These are phyloP conservation scores for Strigamia transsilvanica DNA, from an alignment of 2,888 invertebrate genomes.

Conservation along the genomic window DNA sequence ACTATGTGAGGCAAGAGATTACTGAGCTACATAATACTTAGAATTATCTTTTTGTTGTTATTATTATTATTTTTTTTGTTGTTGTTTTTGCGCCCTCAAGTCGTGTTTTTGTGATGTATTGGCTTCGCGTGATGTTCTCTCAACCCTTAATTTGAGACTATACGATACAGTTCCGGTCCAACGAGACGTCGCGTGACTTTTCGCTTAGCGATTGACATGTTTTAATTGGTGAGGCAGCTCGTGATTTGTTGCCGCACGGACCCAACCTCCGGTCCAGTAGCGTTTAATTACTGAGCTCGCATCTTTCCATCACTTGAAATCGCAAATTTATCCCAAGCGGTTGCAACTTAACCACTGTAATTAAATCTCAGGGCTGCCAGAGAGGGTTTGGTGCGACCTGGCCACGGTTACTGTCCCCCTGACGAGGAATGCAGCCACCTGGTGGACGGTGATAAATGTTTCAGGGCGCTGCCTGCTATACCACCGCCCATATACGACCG, in stretches of 20 bases:
- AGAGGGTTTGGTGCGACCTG: neutral
- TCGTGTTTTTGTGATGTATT: slow-evolving; percentile 20
- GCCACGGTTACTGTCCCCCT: slow-evolving; percentile 23
- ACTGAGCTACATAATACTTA: neutral
- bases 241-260: slow-evolving; percentile 1
- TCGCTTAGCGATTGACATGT: slow-evolving; percentile 1
- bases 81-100: neutral
- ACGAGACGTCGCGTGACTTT: neutral
- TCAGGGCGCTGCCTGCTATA: neutral
- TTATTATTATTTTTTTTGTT: neutral
- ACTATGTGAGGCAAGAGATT: neutral
- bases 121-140: slow-evolving; percentile 6
- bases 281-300: slow-evolving; percentile 26
- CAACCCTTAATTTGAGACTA: slow-evolving; percentile 16
- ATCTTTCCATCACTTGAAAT: slow-evolving; percentile 4
- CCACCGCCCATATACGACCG: neutral
- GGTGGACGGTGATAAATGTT: slow-evolving; percentile 17
- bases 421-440: slow-evolving; percentile 11
- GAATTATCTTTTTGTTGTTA: neutral
- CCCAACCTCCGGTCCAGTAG: slow-evolving; percentile 27
- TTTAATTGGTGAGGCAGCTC: slow-evolving; percentile 2
- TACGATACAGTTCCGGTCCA: slow-evolving; percentile 4
- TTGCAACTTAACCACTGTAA: slow-evolving; percentile 13
- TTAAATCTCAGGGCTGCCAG: neutral
- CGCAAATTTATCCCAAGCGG: slow-evolving; percentile 31